Base-by-base conservation (phyloP, 1,140 invertebrate genomes). In the Tetragnatha versicolor region DNA sequence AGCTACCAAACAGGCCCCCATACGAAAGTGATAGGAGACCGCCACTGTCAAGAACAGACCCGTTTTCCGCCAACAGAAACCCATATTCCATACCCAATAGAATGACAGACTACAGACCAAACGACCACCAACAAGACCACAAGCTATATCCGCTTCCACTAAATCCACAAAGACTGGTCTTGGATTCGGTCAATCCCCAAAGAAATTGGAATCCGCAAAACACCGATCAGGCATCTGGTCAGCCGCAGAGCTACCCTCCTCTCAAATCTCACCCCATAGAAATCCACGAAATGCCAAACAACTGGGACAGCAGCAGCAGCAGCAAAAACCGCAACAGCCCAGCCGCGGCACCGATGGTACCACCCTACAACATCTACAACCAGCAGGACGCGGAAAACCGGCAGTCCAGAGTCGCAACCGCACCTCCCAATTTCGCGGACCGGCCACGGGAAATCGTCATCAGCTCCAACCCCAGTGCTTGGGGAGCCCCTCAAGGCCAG, bases 51-150 rank as follows among this genome's bases (percentile, higher is more conserved):
- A 20, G 55, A 14, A 76, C n/a, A 53, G 73, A 76, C 66, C 73
- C 73, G 12, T 76, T 76, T 76, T 76, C 73, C n/a, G 27, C 73
- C n/a, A 27, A n/a, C n/a, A 65, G 73, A 76, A 76, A 76, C 29
- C 73, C 73, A 2, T 76, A 76, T 42, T 76, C 73, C 29, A 25
- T 9, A 10, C n/a, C 14, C 7, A 51, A 45, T 45, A 35, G 3
- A 22, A 3, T 22, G 27, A 45, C 25, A 39, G 5, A 20, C 2
- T 20, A 70, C 35, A 70, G 25, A 70, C 14, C 17, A 29, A 7
- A 10, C n/a, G 39, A 70, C 5, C 6, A 42, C 29, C 58, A 60
- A 9, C 14, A 37, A 37, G 51, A 33, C 12, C 55, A 75, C 27
- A 33, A 17, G 51, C n/a, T 75, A 47, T 58, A 47, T 10, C 45